Conservation (phyloP, 2,797 vertebrate genomes). For the Danio tinwini region DNA sequence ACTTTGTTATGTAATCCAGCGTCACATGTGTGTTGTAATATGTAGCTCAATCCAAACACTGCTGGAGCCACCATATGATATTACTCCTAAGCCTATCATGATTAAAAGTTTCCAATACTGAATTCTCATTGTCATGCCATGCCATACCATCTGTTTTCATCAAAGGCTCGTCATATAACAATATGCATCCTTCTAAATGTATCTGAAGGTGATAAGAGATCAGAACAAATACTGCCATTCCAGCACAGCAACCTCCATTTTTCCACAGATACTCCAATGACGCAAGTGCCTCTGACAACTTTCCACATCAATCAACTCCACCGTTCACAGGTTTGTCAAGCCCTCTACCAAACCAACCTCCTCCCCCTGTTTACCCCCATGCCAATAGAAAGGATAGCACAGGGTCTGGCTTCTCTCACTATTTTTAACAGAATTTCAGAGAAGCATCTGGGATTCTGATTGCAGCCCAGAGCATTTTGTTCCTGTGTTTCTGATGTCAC, state of each 20-base stretch:
- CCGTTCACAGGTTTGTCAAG: conserved; percentile 70
- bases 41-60: background rate
- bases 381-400: conserved; percentile 63
- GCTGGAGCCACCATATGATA: background rate
- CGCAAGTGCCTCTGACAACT: conserved; percentile 55
- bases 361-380: conserved; percentile 58
- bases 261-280: conserved; percentile 47
- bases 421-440: conserved; percentile 89
- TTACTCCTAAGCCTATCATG: background rate
- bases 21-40: background rate
- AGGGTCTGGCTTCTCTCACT: conserved; percentile 71
- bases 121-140: conserved; percentile 2
- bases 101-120: conserved; percentile 22
- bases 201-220: conserved; percentile 19
- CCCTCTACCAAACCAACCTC: conserved; percentile 54
- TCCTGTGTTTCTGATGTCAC: conserved; percentile 69
- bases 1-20: background rate
- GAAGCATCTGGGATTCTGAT: conserved; percentile 78
- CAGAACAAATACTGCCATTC: conserved; percentile 35
- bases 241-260: background rate
- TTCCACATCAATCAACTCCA: conserved; percentile 70
- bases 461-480: conserved; percentile 56
- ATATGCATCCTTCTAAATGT: background rate
- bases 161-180: background rate
- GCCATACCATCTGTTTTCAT: background rate